phyloP scores from a whole-genome alignment of 2,113 vertebrate species.

The Otis tarda region DNA sequence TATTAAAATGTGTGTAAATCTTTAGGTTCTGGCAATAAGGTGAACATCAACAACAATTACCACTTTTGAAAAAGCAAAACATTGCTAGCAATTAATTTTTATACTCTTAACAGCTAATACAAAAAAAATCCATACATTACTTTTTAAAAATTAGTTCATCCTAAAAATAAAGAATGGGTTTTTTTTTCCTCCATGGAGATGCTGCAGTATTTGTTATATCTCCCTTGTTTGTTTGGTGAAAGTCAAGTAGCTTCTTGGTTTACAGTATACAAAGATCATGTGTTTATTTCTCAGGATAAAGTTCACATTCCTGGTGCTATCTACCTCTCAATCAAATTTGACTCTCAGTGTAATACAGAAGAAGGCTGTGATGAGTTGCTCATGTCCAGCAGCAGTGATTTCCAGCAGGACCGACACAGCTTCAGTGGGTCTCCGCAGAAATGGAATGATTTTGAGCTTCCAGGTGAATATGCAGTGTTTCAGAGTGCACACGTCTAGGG shows the following conservation, averaged over 20 bases:
- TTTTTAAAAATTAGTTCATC: not conserved
- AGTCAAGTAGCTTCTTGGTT: not conserved
- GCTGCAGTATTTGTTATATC: not conserved
- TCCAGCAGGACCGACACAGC: slow-evolving; percentile 91
- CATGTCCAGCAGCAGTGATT: slow-evolving; percentile 92
- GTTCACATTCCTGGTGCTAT: slow-evolving; percentile 98
- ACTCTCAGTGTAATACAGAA: slow-evolving; percentile 92
- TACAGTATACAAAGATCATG: not conserved
- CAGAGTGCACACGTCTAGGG: fast-evolving
- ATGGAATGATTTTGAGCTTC: slow-evolving; percentile 95
- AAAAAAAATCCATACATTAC: not conserved
- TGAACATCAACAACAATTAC: not conserved
- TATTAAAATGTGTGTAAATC: not conserved
- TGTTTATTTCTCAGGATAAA: slow-evolving; percentile 83
- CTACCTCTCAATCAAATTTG: slow-evolving; percentile 95
- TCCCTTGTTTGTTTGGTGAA: not conserved
- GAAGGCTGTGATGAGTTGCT: slow-evolving; percentile 95
- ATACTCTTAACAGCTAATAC: not conserved
- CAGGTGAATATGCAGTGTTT: slow-evolving; percentile 73
- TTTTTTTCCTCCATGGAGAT: not conserved
- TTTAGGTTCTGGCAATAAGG: not conserved
- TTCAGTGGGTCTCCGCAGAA: slow-evolving; percentile 94
- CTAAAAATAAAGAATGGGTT: not conserved
- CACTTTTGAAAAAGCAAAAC: not conserved
- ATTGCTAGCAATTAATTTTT: not conserved